Conservation (phyloP, 2,797 vertebrate species). For the Rallus crepitans region DNA sequence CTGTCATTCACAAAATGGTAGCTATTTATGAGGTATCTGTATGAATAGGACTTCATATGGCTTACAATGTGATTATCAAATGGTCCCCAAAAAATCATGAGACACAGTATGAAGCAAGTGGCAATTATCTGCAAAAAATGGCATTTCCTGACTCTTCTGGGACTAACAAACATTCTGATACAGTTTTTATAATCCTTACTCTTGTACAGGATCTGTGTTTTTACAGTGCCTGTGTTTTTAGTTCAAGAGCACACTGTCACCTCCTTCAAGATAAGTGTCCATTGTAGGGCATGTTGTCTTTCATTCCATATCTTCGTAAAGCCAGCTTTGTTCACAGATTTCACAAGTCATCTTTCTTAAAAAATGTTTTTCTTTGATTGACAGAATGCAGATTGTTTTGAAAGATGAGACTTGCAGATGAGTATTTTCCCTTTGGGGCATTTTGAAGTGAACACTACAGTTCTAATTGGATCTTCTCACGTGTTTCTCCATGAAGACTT, state of each 20-base stretch:
- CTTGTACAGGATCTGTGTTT: slow-evolving; percentile 51
- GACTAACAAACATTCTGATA: slow-evolving; percentile 88
- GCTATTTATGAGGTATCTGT: slow-evolving; percentile 91
- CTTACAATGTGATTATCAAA: slow-evolving; percentile 86
- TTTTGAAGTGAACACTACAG: neutral
- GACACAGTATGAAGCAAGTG: slow-evolving; percentile 84
- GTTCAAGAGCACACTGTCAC: neutral
- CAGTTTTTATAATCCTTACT: slow-evolving; percentile 42
- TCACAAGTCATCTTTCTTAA: slow-evolving; percentile 52
- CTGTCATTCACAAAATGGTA: slow-evolving; percentile 90
- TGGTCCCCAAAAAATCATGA: slow-evolving; percentile 87
- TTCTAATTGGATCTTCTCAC: neutral
- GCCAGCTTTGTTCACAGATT: slow-evolving; percentile 11
- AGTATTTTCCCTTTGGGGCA: neutral
- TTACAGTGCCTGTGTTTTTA: slow-evolving; percentile 1
- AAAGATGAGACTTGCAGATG: neutral
- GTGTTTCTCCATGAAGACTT: neutral
- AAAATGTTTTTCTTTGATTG: neutral
- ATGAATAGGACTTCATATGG: slow-evolving; percentile 89
- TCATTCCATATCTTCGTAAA: neutral
- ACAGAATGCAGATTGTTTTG: neutral
- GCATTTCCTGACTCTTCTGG: slow-evolving; percentile 86
- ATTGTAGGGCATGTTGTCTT: slow-evolving; percentile 52
- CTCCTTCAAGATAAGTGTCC: slow-evolving; percentile 45
- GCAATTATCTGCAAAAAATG: slow-evolving; percentile 85